Evolutionary conservation across 2,888 invertebrate species (phyloP), one percentile per base, ranked within the genome.

Genomic region (Erannis defoliaria): DNA sequence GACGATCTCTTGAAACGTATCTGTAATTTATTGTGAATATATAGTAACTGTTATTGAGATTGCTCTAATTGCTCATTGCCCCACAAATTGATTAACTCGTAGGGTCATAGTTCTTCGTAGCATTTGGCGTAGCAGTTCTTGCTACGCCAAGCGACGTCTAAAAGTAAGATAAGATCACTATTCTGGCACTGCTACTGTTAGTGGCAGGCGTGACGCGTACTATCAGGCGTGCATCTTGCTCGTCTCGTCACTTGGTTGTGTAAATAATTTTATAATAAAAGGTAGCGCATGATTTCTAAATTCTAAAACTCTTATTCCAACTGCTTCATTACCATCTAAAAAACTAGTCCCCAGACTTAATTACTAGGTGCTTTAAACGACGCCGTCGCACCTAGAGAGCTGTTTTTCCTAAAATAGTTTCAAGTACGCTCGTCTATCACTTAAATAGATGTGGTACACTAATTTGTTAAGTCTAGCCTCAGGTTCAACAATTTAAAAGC

Each of bases 401-500:
- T 31, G 40, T 57, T 42, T 18, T 42, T 23, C 18, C 33, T 38
- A 48, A 54, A 59, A 48, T 46, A 35, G n/a, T 56, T 35, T 38
- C 12, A 55, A 45, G 16, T 43, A 8, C 10, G 14, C 12, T 48
- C 53, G 40, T 48, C 35, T 26, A 35, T 48, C 48, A 54, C 33
- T 12, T 35, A 18, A 49, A 38, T 55, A 53, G 19, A 58, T 29
- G 43, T 55, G 23, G 16, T 10, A n/a, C 45, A 50, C 19, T 43
- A 57, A 51, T 61, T 55, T 45, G 40, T 57, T 50, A 46, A 18
- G 33, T 48, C 48, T 46, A 53, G 53, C 14, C 16, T 38, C 45
- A 42, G 45, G 40, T 61, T 64, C 48, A 53, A 67, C 53, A 50
- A 48, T 54, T 50, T 42, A 62, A 56, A 51, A 31, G 50, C 57